Conservation (phyloP, 2,797 vertebrate species). For the Rhinoraja longicauda region DNA sequence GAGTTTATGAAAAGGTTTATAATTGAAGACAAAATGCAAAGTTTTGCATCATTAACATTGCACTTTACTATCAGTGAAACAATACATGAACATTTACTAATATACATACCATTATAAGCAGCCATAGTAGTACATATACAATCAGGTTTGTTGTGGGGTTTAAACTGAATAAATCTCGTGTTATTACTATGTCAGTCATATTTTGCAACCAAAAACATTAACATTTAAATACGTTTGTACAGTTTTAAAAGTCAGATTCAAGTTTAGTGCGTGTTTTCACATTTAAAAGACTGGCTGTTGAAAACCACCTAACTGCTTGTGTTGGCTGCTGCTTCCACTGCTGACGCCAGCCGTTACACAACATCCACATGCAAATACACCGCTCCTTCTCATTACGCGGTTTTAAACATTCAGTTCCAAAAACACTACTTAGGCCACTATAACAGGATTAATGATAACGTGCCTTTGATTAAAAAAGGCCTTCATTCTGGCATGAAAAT, state of each 20-base stretch:
- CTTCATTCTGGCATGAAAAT: slow-evolving; percentile 24
- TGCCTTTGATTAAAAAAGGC: slow-evolving; percentile 22
- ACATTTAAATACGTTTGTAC: slow-evolving; percentile 28
- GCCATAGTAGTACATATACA: slow-evolving; percentile 38
- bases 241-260: slow-evolving; percentile 36
- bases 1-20: neutral
- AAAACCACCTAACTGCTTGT: neutral
- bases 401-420: slow-evolving; percentile 31
- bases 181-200: slow-evolving; percentile 38
- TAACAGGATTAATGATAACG: slow-evolving; percentile 25
- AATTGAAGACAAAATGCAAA: neutral
- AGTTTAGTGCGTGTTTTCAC: slow-evolving; percentile 35
- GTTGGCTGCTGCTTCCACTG: neutral
- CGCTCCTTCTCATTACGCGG: slow-evolving; percentile 21
- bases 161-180: slow-evolving; percentile 36
- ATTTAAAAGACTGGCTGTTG: slow-evolving; percentile 17
- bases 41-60: slow-evolving; percentile 41
- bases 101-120: slow-evolving; percentile 40
- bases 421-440: slow-evolving; percentile 11
- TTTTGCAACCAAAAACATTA: slow-evolving; percentile 35
- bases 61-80: slow-evolving; percentile 40
- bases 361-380: slow-evolving; percentile 35
- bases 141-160: slow-evolving; percentile 30
- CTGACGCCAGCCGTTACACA: neutral
- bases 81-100: slow-evolving; percentile 37